A percentile compares a stretch with the other conserved stretches of the same genome.
Evolutionary conservation across 53 echinoderm and acorn worm species (phyloP).

Genomic region (Temnopleurus reevesii): DNA sequence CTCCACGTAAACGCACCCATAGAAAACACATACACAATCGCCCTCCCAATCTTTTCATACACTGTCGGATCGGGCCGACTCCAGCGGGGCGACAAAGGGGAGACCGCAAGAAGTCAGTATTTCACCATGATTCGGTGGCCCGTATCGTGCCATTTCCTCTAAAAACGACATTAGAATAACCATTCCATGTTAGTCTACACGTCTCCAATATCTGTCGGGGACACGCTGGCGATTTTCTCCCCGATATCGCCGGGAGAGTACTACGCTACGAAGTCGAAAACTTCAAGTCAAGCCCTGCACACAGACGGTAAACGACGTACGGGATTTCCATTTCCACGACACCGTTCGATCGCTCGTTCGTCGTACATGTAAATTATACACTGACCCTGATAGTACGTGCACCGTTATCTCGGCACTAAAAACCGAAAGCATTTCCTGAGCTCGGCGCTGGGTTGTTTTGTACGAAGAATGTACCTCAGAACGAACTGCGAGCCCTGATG

Average conservation of each 20-base stretch:
- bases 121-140: background rate
- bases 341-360: slow-evolving; percentile 2
- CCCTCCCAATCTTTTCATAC: background rate
- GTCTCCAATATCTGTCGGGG: background rate
- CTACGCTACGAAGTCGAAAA: background rate
- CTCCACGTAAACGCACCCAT: background rate
- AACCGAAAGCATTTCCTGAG: too few relatives aligned
- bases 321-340: background rate
- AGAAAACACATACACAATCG: background rate
- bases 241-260: background rate
- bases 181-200: background rate
- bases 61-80: background rate
- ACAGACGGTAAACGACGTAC: background rate
- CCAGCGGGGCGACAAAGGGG: background rate
- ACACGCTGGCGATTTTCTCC: background rate
- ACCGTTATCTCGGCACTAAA: background rate
- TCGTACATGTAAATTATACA: background rate
- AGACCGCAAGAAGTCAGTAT: slow-evolving; percentile 11
- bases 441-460: background rate
- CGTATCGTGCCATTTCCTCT: background rate
- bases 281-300: background rate
- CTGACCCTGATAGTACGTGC: background rate
- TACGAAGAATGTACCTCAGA: background rate
- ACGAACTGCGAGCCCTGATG: background rate
- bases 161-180: background rate